Conservation (phyloP, 2,888 invertebrate species). For the Volucella inanis region DNA sequence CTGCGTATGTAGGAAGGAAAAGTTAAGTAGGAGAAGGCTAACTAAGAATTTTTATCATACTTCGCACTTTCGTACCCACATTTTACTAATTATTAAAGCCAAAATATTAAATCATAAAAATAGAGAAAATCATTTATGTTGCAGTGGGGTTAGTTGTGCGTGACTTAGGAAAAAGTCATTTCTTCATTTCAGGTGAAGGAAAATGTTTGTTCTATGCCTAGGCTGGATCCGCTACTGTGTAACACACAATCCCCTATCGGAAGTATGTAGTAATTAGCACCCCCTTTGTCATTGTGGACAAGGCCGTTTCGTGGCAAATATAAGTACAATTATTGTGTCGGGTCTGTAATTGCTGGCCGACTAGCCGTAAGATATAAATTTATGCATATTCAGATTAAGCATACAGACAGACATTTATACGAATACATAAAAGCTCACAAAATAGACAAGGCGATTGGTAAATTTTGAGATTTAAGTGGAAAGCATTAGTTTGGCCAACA, state of each 20-base stretch:
- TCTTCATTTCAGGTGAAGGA: too few species aligned
- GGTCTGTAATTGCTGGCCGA: constrained; percentile 18
- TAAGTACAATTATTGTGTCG: neutral
- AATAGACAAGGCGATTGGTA: too few species aligned
- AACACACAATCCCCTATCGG: constrained; percentile 2
- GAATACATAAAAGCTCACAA: constrained; percentile 6
- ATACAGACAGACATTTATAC: neutral
- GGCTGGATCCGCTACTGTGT: constrained; percentile 1
- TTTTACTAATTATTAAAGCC: too few species aligned
- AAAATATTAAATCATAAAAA: too few species aligned
- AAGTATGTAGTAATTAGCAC: neutral
- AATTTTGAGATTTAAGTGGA: too few species aligned
- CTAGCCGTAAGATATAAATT: constrained; percentile 21
- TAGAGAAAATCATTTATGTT: too few species aligned
- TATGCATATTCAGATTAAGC: constrained; percentile 8
- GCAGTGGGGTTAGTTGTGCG: neutral
- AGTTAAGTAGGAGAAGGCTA: too few species aligned
- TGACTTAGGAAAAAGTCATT: neutral
- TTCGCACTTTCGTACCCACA: too few species aligned
- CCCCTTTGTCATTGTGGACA: neutral
- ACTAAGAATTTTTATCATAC: too few species aligned
- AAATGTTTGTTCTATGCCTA: neutral
- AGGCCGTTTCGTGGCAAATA: constrained; percentile 28
- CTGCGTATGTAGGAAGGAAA: too few species aligned
- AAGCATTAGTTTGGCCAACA: too few species aligned